phyloP scores from a whole-genome alignment of 2,113 vertebrate species.

The Fukomys damarensis region DNA sequence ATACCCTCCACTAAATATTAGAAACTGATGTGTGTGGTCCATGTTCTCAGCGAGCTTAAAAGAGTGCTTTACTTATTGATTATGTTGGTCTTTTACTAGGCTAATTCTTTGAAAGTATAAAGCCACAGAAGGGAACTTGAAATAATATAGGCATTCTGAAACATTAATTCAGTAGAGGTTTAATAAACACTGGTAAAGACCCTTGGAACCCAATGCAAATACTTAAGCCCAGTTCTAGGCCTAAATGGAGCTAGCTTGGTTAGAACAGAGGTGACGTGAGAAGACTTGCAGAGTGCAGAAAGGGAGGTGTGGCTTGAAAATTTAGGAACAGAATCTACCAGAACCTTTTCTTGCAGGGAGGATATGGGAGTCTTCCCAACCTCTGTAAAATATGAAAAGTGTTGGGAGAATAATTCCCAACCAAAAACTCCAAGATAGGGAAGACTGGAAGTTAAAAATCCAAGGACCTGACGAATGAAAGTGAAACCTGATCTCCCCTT shows the following conservation, averaged over 20 bases:
- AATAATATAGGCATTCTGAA: neutral
- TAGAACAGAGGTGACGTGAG: too few species aligned
- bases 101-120: neutral
- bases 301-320: neutral
- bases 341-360: neutral
- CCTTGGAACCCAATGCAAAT: neutral
- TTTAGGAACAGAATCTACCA: too few species aligned
- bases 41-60: neutral
- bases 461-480: too few species aligned
- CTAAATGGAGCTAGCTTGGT: accelerated
- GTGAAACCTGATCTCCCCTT: too few species aligned
- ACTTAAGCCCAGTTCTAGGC: neutral
- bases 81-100: neutral
- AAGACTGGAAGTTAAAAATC: too few species aligned
- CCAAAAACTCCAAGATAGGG: too few species aligned
- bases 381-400: neutral
- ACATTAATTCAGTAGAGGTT: neutral
- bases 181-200: neutral
- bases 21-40: neutral
- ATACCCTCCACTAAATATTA: neutral
- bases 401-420: neutral
- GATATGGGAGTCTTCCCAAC: neutral
- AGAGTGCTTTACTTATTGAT: neutral
- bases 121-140: neutral
- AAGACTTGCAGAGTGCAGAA: neutral